Percentiles rank a stretch among this genome's conserved stretches.
Evolutionary conservation across 2,113 vertebrate species (phyloP).

Genomic region (Lethenteron reissneri): DNA sequence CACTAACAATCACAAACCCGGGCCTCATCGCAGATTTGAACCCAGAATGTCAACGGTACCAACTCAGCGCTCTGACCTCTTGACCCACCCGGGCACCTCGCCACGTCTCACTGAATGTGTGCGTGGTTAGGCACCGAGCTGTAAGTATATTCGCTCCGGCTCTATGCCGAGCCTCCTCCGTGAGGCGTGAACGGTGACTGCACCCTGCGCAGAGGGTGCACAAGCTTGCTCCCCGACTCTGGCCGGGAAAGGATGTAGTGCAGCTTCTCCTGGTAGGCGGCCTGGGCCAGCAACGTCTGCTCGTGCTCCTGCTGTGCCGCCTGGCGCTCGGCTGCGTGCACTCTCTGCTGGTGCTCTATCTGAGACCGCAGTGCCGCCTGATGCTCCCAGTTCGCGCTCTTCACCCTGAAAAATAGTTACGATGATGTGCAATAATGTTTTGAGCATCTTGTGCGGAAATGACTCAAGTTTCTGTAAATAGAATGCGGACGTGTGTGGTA

Average conservation of each 20-base stretch:
- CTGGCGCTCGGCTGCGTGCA: conserved; percentile 16
- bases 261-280: conserved; percentile 22
- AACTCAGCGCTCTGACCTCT: too few relatives aligned
- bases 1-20: too few relatives aligned
- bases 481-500: background rate
- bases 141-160: too few relatives aligned
- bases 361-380: conserved; percentile 37
- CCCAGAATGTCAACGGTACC: too few relatives aligned
- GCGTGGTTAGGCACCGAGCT: too few relatives aligned
- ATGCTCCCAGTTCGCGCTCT: conserved; percentile 19
- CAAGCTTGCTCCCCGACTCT: background rate
- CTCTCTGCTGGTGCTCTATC: conserved; percentile 21
- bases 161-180: too few relatives aligned
- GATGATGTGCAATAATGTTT: background rate
- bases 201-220: conserved; percentile 33
- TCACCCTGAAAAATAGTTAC: conserved; percentile 20
- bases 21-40: too few relatives aligned
- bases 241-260: conserved; percentile 23
- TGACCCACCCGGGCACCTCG: too few relatives aligned
- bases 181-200: background rate
- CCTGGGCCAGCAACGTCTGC: conserved; percentile 16
- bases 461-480: background rate
- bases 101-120: too few relatives aligned
- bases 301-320: conserved; percentile 25
- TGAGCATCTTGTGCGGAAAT: background rate